Evolutionary conservation across 2,888 invertebrate genomes (phyloP).

Genomic region (Drosophila pseudotakahashii): DNA sequence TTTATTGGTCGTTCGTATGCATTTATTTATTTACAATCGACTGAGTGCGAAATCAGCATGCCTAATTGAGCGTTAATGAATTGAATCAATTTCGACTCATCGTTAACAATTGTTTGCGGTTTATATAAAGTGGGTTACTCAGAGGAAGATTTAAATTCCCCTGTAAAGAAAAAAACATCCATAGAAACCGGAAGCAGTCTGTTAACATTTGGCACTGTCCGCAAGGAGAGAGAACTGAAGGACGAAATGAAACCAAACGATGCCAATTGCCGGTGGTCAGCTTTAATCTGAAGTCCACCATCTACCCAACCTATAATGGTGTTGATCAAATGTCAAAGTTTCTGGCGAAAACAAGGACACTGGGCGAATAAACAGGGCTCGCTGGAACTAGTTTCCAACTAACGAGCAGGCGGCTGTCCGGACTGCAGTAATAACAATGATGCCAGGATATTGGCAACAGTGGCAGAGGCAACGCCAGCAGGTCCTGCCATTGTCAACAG

Average conservation of each 20-base stretch:
- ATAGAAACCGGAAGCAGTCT: conserved; percentile 4
- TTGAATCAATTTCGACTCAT: conserved; percentile 42
- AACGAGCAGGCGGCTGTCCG: conserved; percentile 55
- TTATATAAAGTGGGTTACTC: conserved; percentile 7
- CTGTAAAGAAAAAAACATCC: not conserved
- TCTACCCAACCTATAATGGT: conserved; percentile 9
- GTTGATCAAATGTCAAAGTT: conserved; percentile 53
- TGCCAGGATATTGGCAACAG: conserved; percentile 37
- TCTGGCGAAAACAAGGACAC: conserved; percentile 11
- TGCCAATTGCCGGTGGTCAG: conserved; percentile 19
- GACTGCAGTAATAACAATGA: conserved; percentile 30
- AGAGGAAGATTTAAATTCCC: not conserved
- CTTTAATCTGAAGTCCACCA: conserved; percentile 10
- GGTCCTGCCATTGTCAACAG: conserved; percentile 20
- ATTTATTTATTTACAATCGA: conserved; percentile 26
- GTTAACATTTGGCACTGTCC: conserved; percentile 14
- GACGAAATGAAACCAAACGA: conserved; percentile 1
- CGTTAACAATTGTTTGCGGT: conserved; percentile 17
- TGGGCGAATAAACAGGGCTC: not conserved
- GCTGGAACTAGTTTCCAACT: conserved; percentile 36
- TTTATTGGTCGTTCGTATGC: conserved; percentile 9
- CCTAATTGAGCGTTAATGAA: conserved; percentile 40
- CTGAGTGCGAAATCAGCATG: conserved; percentile 22
- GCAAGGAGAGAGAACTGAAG: not conserved
- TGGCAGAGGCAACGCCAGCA: conserved; percentile 9